Base-by-base conservation (phyloP, 1,140 invertebrate species). In the Meloidogyne chitwoodi region DNA sequence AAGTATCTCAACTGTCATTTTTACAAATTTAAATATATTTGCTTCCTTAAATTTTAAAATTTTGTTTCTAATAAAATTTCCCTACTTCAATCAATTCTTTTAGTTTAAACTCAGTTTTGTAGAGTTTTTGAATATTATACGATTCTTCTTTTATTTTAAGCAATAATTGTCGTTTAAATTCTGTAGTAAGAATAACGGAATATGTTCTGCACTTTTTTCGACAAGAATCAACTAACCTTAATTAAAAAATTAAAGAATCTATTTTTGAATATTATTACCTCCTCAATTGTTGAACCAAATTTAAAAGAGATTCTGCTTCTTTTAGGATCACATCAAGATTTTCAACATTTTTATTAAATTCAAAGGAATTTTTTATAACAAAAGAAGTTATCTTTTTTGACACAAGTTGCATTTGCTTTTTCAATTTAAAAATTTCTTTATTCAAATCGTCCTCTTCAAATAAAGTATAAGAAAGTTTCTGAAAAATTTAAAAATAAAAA, bases 1-100 rank as follows among this genome's bases (percentile, higher is more conserved):
- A 68, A 79, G 81, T 14, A 81, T 83, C 62, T 86, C 84, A n/a
- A 86, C 77, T 56, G 75, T 75, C 11, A 85, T 38, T 68, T 70
- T 65, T 61, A 85, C 81, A 41, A 84, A 84, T 16, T 67, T n/a
- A 19, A 81, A 83, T 71, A 86, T 82, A 26, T 85, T 77, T 12
- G 83, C 85, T 44, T 80, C 71, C 81, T 83, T 62, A 83, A 81
- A 26, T 63, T 65, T 19, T 27, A 24, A 65, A 8, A 63, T 27
- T 48, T 38, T 6, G 10, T 38, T 38, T 38, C 10, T 38, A 38
- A 38, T 38, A 38, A 38, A 38, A 38, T 64, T 12, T 26, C 24
- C 34, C 24, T n/a, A 81, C 81, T 64, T 71, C 22, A 22, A 84
- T 76, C 2, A 83, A 77, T 29, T 83, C 79, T 48, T 74, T 38